Evolutionary conservation across 2,888 invertebrate species (phyloP).

Genomic region (Oligia fasciuncula): DNA sequence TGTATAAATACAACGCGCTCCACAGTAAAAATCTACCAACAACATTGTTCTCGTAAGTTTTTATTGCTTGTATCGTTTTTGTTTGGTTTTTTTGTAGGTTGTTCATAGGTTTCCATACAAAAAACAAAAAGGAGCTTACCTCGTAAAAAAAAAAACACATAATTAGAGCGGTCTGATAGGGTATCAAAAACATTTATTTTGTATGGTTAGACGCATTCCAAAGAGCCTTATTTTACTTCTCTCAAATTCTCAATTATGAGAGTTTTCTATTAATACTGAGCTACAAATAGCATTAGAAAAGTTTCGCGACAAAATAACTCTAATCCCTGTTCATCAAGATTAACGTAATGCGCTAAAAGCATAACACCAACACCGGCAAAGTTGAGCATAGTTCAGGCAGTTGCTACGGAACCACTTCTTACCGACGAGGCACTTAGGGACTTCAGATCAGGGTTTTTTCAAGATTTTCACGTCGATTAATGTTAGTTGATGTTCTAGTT

Average conservation of each 20-base stretch:
- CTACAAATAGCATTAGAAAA: background rate
- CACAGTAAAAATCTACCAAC: constrained; percentile 7
- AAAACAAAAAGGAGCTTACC: background rate
- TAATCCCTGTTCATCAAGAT: constrained; percentile 40
- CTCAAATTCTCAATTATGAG: background rate
- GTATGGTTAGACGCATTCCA: background rate
- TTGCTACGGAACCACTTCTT: constrained; percentile 39
- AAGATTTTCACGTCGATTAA: constrained; percentile 47
- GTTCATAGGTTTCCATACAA: background rate
- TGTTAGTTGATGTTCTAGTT: constrained; percentile 55
- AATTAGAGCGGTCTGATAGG: background rate
- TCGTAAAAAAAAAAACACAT: background rate
- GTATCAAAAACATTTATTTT: background rate
- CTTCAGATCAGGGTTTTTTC: constrained; percentile 34
- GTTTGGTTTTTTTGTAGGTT: constrained; percentile 13
- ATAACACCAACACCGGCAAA: constrained; percentile 31
- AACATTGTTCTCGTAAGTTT: constrained; percentile 38
- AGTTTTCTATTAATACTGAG: background rate
- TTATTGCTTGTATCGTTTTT: constrained; percentile 4
- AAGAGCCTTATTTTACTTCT: background rate
- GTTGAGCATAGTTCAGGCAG: constrained; percentile 44
- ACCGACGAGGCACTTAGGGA: constrained; percentile 24
- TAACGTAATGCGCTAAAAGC: constrained; percentile 27
- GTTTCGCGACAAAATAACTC: constrained; percentile 18
- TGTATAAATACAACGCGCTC: constrained; percentile 24